Base-by-base conservation (phyloP, 2,888 invertebrate species). In the Aethes cnicana region DNA sequence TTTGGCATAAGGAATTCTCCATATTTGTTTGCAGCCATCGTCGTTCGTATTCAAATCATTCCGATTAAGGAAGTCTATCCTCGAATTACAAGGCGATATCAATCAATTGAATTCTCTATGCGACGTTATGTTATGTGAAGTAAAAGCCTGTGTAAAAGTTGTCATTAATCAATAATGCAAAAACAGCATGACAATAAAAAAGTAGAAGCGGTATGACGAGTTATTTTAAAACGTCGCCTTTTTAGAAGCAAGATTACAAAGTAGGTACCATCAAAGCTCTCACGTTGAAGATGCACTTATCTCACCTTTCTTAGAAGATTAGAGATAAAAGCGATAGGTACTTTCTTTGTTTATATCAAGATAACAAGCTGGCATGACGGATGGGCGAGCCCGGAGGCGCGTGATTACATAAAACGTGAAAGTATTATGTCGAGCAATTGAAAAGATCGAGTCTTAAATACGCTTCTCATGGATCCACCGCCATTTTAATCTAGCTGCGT, bases 371-470 rank as follows among this genome's bases (percentile, higher is more conserved):
- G 65, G 76, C 77, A 80, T 80, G 81, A 79, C 76, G 73, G 80
- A 81, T 79, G 80, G 77, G 76, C 74, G 72, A 65, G 65, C 69
- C 74, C 70, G 74, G 73, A 77, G 73, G 77, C 74, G 73, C 74
- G 74, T 74, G 74, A 77, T 82, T 82, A 77, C 78, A 73, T 82
- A 81, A 77, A 78, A 77, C 80, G 81, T 77, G 82, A 82, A 82
- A 82, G 82, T 82, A 75, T 77, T 72, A 80, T 73, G 71, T 74
- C 70, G 74, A 67, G 69, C 74, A 79, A 81, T 80, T 77, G 74
- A 63, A 77, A 77, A 74, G 72, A 76, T 74, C 72, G 67, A 59
- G 62, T 58, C 57, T 69, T 69, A 66, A 72, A 71, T 72, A 70
- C 65, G 62, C 62, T 68, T 67, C 64, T 63, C 67, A 62, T 61